Base-by-base conservation (phyloP, 1,140 invertebrate species). In the Pseudachorutes palmiensis region DNA sequence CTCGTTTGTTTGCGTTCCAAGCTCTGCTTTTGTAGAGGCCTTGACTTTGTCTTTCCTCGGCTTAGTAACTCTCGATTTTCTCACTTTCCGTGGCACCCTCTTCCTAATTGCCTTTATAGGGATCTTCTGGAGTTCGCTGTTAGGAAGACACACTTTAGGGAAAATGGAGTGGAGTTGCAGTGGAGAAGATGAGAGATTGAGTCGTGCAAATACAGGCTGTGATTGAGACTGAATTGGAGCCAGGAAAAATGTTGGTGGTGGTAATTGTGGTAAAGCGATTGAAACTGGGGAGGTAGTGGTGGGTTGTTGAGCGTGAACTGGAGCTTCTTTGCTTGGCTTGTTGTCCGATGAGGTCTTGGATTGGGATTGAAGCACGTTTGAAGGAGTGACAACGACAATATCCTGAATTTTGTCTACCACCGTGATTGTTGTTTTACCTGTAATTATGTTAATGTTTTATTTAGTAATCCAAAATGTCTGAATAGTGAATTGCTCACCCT, bases 71-170 rank as follows among this genome's bases (percentile, higher is more conserved):
- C 64, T 65, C 14, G 26, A 14, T 30, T 67, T 67, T 28, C 45
- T 51, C 30, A 61, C 30, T 55, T 62, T 63, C 0, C 30, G 36
- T 1, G 66, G 66, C 12, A 68, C 24, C 2, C 57, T 19, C 32
- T 64, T 68, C 60, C 61, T 28, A 24, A 68, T 63, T 14, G 49
- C 31, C 26, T 51, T 22, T 26, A 68, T 68, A 2, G 61, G 61
- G 16, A 68, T 68, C 32, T 68, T 68, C 60, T 64, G 66, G 28
- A 68, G 48, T n/a, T 48, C 12, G 12, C 5, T 28, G 5, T 12
- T 28, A 31, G 59, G 59, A 31, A 61, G 5, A 9, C 9, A 9
- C 9, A 61, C 30, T 61, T 61, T 61, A 9, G 59, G 30, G 24
- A 61, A 29, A 31, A 61, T 61, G 9, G 5, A 14, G 5, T 61